phyloP scores from a whole-genome alignment of 2,797 vertebrate species.

The Chloroceryle inda region DNA sequence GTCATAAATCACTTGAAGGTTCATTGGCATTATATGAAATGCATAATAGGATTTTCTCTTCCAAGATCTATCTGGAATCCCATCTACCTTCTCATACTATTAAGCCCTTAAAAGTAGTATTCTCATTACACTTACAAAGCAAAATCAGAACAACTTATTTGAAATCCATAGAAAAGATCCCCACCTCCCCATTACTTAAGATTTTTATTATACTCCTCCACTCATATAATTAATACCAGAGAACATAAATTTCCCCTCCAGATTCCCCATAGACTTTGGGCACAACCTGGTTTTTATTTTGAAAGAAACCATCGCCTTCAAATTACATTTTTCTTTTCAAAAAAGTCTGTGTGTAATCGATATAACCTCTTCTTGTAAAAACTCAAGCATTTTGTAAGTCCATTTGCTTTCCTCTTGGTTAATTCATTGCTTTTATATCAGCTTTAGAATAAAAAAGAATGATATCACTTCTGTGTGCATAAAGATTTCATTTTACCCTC shows the following conservation, averaged over 20 bases:
- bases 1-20: neutral
- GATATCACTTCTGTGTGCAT: neutral
- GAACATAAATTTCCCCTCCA: neutral
- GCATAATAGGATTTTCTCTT: neutral
- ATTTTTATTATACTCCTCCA: neutral
- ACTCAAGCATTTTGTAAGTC: neutral
- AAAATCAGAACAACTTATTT: neutral
- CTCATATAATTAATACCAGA: neutral
- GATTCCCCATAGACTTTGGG: neutral
- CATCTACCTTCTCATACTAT: neutral
- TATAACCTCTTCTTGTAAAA: neutral
- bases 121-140: neutral
- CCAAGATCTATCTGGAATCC: neutral
- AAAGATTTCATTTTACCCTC: neutral
- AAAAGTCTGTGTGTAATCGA: neutral
- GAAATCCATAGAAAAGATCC: neutral
- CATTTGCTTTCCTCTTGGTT: neutral
- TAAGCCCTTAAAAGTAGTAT: neutral
- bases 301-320: neutral
- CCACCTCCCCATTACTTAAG: neutral
- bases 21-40: neutral
- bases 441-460: neutral
- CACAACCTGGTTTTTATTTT: neutral
- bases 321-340: neutral
- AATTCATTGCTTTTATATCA: neutral